phyloP scores from a whole-genome alignment of 2,797 vertebrate species.

The Nothura maculosa region DNA sequence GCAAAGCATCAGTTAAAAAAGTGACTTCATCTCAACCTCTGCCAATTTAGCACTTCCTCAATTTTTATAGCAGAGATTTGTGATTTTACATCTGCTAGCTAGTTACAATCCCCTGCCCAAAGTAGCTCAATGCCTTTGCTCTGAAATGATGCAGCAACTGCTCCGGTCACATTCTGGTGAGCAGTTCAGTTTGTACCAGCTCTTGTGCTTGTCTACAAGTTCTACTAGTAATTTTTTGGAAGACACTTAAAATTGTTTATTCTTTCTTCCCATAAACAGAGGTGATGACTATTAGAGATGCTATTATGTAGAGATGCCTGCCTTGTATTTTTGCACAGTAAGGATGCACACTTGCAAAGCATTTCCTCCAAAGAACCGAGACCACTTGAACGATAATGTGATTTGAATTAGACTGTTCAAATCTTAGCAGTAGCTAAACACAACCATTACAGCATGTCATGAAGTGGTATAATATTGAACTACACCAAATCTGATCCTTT shows the following conservation, averaged over 20 bases:
- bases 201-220: background rate
- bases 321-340: background rate
- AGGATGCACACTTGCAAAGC: background rate
- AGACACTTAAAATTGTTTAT: background rate
- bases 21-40: constrained; percentile 21
- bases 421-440: background rate
- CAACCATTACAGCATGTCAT: background rate
- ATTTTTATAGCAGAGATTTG: background rate
- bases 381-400: background rate
- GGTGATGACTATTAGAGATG: background rate
- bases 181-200: background rate
- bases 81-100: constrained; percentile 1
- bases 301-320: background rate
- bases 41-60: constrained; percentile 37
- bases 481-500: background rate
- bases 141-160: background rate
- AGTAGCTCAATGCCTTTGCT: background rate
- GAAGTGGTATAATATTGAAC: background rate
- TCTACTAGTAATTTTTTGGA: background rate
- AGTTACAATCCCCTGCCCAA: background rate
- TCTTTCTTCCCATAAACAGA: background rate
- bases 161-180: background rate
- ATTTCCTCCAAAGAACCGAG: background rate
- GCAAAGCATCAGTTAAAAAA: constrained; percentile 40
- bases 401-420: background rate